Evolutionary conservation across 2,888 invertebrate genomes (phyloP).

Genomic region (Buathra laborator): DNA sequence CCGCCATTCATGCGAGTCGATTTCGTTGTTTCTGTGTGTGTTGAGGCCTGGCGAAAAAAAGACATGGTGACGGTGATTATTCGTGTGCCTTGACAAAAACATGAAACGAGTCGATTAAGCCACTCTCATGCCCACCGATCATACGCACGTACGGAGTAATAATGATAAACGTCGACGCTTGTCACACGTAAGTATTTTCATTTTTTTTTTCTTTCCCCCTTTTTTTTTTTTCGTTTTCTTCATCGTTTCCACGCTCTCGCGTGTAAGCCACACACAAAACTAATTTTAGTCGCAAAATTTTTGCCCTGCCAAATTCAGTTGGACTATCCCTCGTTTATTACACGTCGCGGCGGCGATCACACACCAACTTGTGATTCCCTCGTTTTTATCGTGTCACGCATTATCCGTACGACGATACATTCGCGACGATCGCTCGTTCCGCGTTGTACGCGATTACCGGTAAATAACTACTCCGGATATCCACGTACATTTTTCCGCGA

Average conservation of each 20-base stretch:
- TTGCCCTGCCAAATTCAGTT: slow-evolving; percentile 75
- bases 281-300: slow-evolving; percentile 78
- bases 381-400: slow-evolving; percentile 7
- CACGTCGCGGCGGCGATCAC: slow-evolving; percentile 18
- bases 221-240: slow-evolving; percentile 22
- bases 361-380: background rate
- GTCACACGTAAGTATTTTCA: slow-evolving; percentile 80
- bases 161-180: slow-evolving; percentile 79
- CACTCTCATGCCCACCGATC: slow-evolving; percentile 71
- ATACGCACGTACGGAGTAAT: slow-evolving; percentile 73
- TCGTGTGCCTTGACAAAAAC: slow-evolving; percentile 76
- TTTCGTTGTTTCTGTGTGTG: slow-evolving; percentile 81
- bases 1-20: slow-evolving; percentile 84
- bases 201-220: background rate
- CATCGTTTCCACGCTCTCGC: slow-evolving; percentile 41
- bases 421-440: background rate
- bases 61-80: slow-evolving; percentile 82
- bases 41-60: slow-evolving; percentile 55
- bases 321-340: slow-evolving; percentile 60
- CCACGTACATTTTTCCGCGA: background rate
- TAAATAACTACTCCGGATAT: slow-evolving; percentile 3
- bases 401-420: background rate
- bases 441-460: slow-evolving; percentile 26
- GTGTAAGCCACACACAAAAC: slow-evolving; percentile 56
- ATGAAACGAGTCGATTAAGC: slow-evolving; percentile 80